phyloP scores from a whole-genome alignment of 2,113 vertebrate species.

The Zosterops japonicus region DNA sequence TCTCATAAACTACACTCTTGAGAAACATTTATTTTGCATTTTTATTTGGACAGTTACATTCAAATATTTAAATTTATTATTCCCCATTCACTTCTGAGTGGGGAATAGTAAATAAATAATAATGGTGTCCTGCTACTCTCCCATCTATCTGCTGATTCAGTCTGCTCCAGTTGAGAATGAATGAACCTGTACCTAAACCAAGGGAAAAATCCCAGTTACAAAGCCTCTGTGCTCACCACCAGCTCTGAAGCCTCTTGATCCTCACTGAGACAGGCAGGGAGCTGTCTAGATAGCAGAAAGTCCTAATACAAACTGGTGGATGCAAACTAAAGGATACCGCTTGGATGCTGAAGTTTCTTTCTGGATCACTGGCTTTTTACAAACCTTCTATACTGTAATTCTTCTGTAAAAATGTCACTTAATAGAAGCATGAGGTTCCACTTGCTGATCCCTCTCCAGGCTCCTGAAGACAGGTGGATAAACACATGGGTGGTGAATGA shows the following conservation, averaged over 20 bases:
- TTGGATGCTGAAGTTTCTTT: background rate
- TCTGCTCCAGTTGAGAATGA: background rate
- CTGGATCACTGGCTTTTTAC: background rate
- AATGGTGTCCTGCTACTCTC: background rate
- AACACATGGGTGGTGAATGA: fast-evolving
- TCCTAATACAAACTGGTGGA: background rate
- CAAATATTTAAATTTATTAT: background rate
- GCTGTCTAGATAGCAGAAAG: background rate
- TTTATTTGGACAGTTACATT: background rate
- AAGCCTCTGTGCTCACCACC: background rate
- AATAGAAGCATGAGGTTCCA: background rate
- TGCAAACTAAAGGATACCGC: background rate
- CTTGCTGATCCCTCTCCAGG: background rate
- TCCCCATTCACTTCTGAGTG: background rate
- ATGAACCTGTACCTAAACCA: background rate
- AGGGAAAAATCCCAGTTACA: background rate
- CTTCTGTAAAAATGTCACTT: background rate
- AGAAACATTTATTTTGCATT: background rate
- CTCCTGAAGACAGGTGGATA: background rate
- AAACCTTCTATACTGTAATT: background rate
- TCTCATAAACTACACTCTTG: background rate
- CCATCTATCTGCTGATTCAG: background rate
- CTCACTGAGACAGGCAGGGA: background rate
- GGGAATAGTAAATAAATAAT: background rate
- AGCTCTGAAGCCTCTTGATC: background rate